phyloP scores from a whole-genome alignment of 2,113 vertebrate species.

The Brachirus orientalis region DNA sequence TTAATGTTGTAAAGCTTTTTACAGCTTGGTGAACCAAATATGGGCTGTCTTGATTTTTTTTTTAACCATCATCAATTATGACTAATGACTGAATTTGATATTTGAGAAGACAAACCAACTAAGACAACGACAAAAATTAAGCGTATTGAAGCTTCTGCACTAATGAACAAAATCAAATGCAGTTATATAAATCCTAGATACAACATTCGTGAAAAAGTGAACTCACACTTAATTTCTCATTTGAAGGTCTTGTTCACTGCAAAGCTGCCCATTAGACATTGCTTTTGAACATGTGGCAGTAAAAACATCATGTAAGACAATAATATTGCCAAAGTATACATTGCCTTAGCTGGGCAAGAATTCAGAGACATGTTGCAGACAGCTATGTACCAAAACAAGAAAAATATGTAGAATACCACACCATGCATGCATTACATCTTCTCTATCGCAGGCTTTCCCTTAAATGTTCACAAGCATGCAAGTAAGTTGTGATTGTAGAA shows the following conservation, averaged over 20 bases:
- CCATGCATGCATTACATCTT: not conserved
- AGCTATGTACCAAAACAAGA: not conserved
- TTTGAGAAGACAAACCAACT: too few relatives aligned
- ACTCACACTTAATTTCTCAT: too few relatives aligned
- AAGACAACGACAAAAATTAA: too few relatives aligned
- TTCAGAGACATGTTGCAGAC: not conserved
- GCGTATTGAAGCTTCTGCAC: too few relatives aligned
- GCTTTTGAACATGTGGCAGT: not conserved
- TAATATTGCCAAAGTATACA: not conserved
- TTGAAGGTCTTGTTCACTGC: not conserved
- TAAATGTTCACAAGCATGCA: constrained; percentile 1
- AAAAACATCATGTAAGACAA: not conserved
- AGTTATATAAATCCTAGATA: not conserved
- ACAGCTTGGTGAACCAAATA: too few relatives aligned
- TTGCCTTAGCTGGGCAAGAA: not conserved
- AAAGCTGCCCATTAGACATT: not conserved
- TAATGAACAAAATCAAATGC: too few relatives aligned
- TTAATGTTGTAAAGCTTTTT: too few relatives aligned
- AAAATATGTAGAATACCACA: not conserved
- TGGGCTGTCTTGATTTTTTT: too few relatives aligned
- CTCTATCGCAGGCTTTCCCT: not conserved
- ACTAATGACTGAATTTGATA: too few relatives aligned
- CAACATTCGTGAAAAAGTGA: too few relatives aligned
- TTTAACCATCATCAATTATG: too few relatives aligned
- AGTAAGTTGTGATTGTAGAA: not conserved